Base-by-base conservation (phyloP, 2,113 vertebrate genomes). In the Gallinago jamesoni region DNA sequence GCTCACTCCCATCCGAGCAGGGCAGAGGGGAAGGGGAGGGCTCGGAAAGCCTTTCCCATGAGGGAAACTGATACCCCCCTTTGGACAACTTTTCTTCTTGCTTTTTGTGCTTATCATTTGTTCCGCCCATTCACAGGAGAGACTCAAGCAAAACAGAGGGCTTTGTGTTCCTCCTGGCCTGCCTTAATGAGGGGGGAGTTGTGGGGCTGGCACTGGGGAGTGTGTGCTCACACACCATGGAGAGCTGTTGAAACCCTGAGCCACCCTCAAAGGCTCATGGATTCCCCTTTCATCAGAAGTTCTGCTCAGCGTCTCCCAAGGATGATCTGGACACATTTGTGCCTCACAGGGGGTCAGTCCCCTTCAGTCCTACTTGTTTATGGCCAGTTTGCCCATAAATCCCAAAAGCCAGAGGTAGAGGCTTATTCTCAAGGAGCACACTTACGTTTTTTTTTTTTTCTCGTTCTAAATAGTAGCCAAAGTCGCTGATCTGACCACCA, bases 181-280 rank as follows among this genome's bases (percentile, higher is more conserved):
- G 73, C 69, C 84, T 66, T 97, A 97, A 97, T 3, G 35, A 97
- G 96, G 76, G 79, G 95, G 97, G 97, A 95, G 97, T 95, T 92
- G 64, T 55, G 0, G 53, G 27, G 52, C 48, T 78, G 91, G 72
- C 35, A 15, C 37, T 35, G 59, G 59, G 76, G 37, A 86, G 55
- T 2, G 78, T 87, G 93, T 73, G 96, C 82, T 97, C 96, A 82
- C 82, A 62, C 91, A 94, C 94, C 87, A 2, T 94, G 91, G 50
- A 91, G 35, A 89, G 52, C 15, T 75, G 41, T 27, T 39, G 68
- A 52, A 67, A 33, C 7, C 8, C 7, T 59, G 24, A 63, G 21
- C 25, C 59, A 62, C 37, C 14, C 18, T 45, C 31, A 66, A 55
- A 85, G 4, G 35, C 8, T 90, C 13, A 0, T 9, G 35, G n/a